phyloP scores from a whole-genome alignment of 2,888 invertebrate genomes.

The Alcis repandata region DNA sequence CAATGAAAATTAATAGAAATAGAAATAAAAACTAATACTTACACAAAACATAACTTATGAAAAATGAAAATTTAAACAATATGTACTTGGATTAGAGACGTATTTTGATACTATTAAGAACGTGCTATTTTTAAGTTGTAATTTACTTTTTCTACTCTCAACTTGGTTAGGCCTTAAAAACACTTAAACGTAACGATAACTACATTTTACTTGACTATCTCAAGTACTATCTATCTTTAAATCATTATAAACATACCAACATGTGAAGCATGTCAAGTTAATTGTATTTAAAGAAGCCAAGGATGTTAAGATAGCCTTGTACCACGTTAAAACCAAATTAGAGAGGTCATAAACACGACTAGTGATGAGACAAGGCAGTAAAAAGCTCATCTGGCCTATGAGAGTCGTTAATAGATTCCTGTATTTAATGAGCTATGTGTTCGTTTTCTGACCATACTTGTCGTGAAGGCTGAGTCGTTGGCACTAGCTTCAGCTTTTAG shows the following conservation, averaged over 20 bases:
- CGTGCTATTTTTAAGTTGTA: no score
- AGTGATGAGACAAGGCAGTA: conserved; percentile 4
- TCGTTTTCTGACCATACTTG: neutral
- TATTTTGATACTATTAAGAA: no score
- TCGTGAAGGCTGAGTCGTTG: no score
- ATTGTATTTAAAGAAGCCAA: conserved; percentile 11
- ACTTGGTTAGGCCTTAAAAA: no score
- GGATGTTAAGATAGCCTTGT: conserved; percentile 12
- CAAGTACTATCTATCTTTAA: no score
- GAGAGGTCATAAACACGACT: conserved; percentile 6
- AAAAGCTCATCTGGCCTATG: neutral
- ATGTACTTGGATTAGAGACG: no score
- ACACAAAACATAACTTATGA: no score
- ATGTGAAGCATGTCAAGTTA: conserved; percentile 4
- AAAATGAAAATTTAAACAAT: no score
- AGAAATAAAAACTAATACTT: no score
- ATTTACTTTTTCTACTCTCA: no score
- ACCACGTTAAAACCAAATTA: conserved; percentile 20
- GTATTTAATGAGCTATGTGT: neutral
- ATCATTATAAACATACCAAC: neutral
- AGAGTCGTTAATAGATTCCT: conserved; percentile 1
- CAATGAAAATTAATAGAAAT: neutral
- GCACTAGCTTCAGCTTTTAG: neutral
- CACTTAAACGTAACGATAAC: no score
- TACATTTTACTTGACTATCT: no score